Evolutionary conservation across 2,797 vertebrate species (phyloP).

Genomic region (Sus cebifrons): DNA sequence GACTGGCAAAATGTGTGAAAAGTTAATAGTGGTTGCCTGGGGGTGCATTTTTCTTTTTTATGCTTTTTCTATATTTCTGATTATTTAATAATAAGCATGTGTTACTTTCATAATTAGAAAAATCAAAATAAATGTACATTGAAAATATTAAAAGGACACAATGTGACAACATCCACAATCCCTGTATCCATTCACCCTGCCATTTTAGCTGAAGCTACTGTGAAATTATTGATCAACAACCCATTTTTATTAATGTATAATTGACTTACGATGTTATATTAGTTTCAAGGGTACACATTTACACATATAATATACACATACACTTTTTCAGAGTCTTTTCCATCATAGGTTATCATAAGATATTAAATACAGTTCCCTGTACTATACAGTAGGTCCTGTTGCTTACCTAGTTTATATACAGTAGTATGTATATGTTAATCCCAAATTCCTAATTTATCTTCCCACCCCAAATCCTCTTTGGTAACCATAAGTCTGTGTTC

Average conservation of each 20-base stretch:
- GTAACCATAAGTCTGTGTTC: no score
- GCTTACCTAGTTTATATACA: no score
- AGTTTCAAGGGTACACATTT: no score
- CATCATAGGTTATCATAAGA: no score
- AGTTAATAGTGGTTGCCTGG: not conserved
- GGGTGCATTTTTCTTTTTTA: not conserved
- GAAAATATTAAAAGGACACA: not conserved
- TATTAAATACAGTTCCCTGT: no score
- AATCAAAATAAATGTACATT: not conserved
- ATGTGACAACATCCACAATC: not conserved
- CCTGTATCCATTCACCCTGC: fast-evolving
- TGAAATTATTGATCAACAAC: not conserved
- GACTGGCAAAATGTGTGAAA: not conserved
- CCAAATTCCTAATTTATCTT: no score
- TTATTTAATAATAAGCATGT: not conserved
- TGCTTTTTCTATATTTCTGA: not conserved
- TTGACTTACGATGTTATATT: no score
- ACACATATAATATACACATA: no score
- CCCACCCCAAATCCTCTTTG: no score
- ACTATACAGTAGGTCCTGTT: no score
- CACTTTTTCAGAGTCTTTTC: no score
- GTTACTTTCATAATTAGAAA: not conserved
- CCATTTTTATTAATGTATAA: not conserved
- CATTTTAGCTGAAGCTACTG: not conserved
- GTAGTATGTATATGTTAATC: no score